Evolutionary conservation across 1,140 invertebrate genomes (phyloP), one percentile per base, ranked within the genome.

Genomic region (Matsumurasca onukii): DNA sequence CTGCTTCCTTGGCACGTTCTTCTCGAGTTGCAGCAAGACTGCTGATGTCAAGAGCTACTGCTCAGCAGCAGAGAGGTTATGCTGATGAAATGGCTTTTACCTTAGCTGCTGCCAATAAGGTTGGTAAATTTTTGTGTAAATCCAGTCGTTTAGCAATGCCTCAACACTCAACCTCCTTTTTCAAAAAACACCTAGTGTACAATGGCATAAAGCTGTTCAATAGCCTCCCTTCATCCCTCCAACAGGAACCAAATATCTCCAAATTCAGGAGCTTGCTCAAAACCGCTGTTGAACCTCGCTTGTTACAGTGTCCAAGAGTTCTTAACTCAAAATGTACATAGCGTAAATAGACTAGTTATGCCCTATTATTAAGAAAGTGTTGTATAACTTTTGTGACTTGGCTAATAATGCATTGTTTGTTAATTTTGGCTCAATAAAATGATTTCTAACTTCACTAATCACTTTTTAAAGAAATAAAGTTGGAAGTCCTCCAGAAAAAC

Each of bases 11-110:
- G 22, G 39, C 66, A 2, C 64, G 72, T 55, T 48, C 70, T 1
- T 63, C 70, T 24, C 66, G 72, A 24, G 29, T 61, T 3, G 72
- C 69, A 20, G 31, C 68, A 15, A 67, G 78, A 57, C 68, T 81
- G 31, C 72, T 82, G 67, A 76, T 76, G 48, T 69, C 75, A 27
- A 77, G 78, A 49, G 75, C 77, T 55, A 73, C 74, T 13, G 73
- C 77, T 31, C 71, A 77, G 30, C 73, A 79, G 57, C 76, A 76
- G 30, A 76, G 87, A 73, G 81, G 81, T 48, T 91, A 88, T 78
- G 86, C 88, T 20, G 90, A 91, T 77, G 86, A 93, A 80, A 92
- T 94, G 90, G 89, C 89, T 68, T 89, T 95, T 73, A 95, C 92
- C 67, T 91, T 95, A 80, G 92, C 92, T 74, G 91, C 91, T 74